Conservation (phyloP, 2,888 invertebrate genomes). For the Coelogynopora nodosa region DNA sequence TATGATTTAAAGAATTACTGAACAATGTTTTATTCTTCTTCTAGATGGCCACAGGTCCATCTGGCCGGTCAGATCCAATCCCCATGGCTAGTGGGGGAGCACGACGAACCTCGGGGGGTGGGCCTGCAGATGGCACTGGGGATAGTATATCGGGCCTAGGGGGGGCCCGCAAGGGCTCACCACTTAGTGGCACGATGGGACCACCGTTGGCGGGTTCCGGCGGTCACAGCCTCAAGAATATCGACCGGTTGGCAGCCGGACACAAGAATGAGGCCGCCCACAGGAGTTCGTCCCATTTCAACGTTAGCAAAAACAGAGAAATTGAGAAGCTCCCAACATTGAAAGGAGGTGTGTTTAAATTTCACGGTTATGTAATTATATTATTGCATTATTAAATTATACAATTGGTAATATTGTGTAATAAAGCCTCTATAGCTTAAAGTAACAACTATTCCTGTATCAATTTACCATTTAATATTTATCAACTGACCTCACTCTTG, state of each 20-base stretch:
- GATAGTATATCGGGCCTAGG: not conserved
- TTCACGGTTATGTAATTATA: too few species aligned
- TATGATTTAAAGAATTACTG: too few species aligned
- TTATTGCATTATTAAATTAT: too few species aligned
- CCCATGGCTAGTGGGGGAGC: not conserved
- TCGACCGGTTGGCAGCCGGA: not conserved
- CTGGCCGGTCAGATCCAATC: not conserved
- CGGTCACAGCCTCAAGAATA: not conserved
- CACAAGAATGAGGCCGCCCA: not conserved
- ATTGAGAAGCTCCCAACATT: not conserved
- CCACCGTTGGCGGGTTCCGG: not conserved
- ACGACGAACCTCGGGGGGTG: not conserved
- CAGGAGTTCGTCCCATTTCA: not conserved
- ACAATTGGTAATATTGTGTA: too few species aligned
- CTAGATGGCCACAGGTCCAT: not conserved
- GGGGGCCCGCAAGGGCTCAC: not conserved
- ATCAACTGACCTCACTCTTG: too few species aligned
- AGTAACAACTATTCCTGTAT: too few species aligned
- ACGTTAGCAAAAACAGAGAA: not conserved
- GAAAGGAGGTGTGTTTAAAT: too few species aligned
- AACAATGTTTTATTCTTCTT: too few species aligned
- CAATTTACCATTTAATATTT: too few species aligned
- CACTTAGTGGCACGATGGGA: not conserved
- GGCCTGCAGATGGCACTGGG: not conserved
- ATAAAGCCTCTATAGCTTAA: too few species aligned